A percentile compares a stretch with the other conserved stretches of the same genome.
phyloP scores from a whole-genome alignment of 2,888 invertebrate genomes.

The Trichogramma dendrolimi region DNA sequence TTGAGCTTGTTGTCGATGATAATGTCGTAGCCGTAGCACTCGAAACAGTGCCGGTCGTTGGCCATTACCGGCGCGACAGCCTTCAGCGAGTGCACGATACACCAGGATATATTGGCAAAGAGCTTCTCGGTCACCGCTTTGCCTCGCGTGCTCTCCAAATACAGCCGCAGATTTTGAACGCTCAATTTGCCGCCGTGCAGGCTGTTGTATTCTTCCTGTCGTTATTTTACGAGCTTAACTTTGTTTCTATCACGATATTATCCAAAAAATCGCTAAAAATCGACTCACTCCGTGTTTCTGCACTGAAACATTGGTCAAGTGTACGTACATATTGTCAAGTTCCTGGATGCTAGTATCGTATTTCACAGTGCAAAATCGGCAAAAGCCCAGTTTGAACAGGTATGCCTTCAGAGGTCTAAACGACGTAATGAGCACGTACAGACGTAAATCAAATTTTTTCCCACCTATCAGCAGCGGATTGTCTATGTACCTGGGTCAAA shows the following conservation, averaged over 20 bases:
- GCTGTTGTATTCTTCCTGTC: conserved; percentile 86
- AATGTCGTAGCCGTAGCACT: conserved; percentile 94
- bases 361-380: conserved; percentile 93
- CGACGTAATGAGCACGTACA: conserved; percentile 89
- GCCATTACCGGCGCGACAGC: conserved; percentile 91
- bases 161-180: conserved; percentile 82
- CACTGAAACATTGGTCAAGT: conserved; percentile 95
- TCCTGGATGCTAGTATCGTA: conserved; percentile 86
- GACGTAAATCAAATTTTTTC: conserved; percentile 89
- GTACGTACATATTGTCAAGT: conserved; percentile 88
- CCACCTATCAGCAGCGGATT: conserved; percentile 93
- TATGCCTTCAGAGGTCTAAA: conserved; percentile 91
- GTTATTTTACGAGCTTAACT: not conserved
- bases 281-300: conserved; percentile 83
- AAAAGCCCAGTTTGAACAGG: conserved; percentile 87
- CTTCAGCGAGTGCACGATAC: conserved; percentile 88
- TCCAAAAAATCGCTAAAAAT: not conserved
- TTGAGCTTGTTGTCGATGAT: conserved; percentile 92
- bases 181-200: conserved; percentile 94
- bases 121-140: conserved; percentile 82
- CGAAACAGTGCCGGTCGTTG: conserved; percentile 87
- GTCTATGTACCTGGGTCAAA: conserved; percentile 72
- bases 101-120: conserved; percentile 83
- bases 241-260: not conserved
- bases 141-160: conserved; percentile 86